Evolutionary conservation across 2,797 vertebrate genomes (phyloP), one percentile per base, ranked within the genome.

Genomic region (Tragopan temminckii): DNA sequence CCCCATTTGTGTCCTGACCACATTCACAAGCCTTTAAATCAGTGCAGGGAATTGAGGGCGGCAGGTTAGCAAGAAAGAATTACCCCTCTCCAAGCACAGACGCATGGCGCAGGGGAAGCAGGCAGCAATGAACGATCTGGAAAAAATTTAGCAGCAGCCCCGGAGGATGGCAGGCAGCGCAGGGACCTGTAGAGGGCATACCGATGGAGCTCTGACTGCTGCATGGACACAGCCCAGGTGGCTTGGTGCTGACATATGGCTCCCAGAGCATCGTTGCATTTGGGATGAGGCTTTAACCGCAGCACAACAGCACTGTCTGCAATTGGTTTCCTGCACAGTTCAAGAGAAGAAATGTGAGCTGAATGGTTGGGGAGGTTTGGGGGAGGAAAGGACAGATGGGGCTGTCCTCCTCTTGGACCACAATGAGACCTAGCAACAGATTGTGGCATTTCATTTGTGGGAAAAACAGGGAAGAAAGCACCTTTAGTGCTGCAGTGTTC

Each of bases 141-240:
- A 78, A 62, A 35, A 76, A 66, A 38, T n/a, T 8, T 89, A 80
- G 88, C 88, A 75, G 68, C 50, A 57, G 62, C 42, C 31, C 85
- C 27, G 74, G 57, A 40, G 42, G 25, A 31, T 1, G 0, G 40
- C n/a, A 93, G 53, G 27, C 46, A 48, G 46, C 24, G 8, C 48
- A 50, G 48, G 11, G 48, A 50, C 48, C 48, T 50, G 69, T 11
- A 6, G 61, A 80, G 59, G 57, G 57, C 82, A 87, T 48, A 15
- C 3, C 0, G 0, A 78, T 7, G 43, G 69, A 17, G 16, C 27
- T 42, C 38, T 1, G 27, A 27, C 20, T 29, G 12, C 38, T 42
- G 61, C 55, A 57, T 20, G 19, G 55, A 33, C 57, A 58, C 33
- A 58, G 57, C 21, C 33, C 57, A 23, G 57, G 57, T 23, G 53